Evolutionary conservation across 2,888 invertebrate genomes (phyloP).

Genomic region (Saturnia pavonia): DNA sequence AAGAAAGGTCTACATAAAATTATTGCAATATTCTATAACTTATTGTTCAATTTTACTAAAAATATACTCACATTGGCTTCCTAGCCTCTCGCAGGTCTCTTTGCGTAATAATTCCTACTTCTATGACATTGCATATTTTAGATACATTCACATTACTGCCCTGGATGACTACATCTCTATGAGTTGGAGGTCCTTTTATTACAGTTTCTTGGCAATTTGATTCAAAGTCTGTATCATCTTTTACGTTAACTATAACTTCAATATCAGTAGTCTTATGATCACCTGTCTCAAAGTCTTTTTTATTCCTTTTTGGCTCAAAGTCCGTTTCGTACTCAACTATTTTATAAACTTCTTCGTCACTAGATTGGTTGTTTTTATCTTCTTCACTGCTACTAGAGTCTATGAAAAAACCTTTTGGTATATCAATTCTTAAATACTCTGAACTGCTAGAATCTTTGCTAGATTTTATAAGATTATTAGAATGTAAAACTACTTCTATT

Average conservation of each 20-base stretch:
- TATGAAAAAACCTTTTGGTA: conserved; percentile 63
- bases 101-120: conserved; percentile 61
- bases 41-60: background rate
- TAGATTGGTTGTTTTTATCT: conserved; percentile 43
- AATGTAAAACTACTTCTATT: conserved; percentile 58
- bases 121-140: conserved; percentile 55
- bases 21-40: background rate
- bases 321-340: conserved; percentile 65
- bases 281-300: conserved; percentile 35
- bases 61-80: conserved; percentile 59
- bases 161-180: conserved; percentile 53
- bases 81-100: conserved; percentile 46
- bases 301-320: conserved; percentile 41
- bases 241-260: conserved; percentile 45
- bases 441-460: conserved; percentile 49
- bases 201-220: conserved; percentile 43
- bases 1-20: background rate
- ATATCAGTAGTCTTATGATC: conserved; percentile 41
- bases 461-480: conserved; percentile 43
- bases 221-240: conserved; percentile 39
- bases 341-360: conserved; percentile 67
- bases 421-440: conserved; percentile 60
- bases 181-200: conserved; percentile 37
- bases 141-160: conserved; percentile 51
- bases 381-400: conserved; percentile 47